A percentile compares a stretch with the other conserved stretches of the same genome.
These are phyloP conservation scores for Acinonyx jubatus DNA, from an alignment of 2,113 vertebrate species.

Conservation along the genomic window DNA sequence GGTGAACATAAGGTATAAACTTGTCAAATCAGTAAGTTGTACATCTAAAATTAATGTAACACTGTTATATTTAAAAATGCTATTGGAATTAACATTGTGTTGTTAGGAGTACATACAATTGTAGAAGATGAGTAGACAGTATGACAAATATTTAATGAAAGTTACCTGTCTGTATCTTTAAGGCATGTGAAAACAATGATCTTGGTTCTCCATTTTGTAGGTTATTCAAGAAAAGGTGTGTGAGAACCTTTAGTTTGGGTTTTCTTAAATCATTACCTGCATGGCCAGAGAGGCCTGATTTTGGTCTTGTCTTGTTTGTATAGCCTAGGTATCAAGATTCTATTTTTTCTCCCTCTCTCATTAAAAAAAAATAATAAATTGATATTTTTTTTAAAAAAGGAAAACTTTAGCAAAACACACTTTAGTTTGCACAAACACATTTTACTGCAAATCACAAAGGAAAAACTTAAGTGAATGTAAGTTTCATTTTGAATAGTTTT, in stretches of 20 bases:
- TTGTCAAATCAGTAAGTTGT: background rate
- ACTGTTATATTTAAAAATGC: background rate
- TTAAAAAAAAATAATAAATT: background rate
- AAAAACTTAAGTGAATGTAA: background rate
- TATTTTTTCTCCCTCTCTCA: background rate
- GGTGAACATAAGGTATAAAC: background rate
- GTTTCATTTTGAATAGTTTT: background rate
- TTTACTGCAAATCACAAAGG: background rate
- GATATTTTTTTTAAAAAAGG: background rate
- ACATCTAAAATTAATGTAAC: background rate
- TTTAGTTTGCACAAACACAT: background rate
- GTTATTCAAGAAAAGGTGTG: background rate
- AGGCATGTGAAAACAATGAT: background rate
- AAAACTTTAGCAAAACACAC: background rate
- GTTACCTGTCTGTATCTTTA: background rate
- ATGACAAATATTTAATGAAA: background rate
- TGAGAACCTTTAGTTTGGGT: background rate
- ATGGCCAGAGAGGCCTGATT: background rate
- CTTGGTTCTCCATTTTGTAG: background rate
- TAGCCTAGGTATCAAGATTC: background rate
- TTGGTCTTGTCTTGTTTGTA: background rate
- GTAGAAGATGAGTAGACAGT: background rate
- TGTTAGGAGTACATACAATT: background rate
- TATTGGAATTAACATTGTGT: background rate
- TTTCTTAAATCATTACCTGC: slow-evolving; percentile 12